Evolutionary conservation across 1,140 invertebrate genomes (phyloP), one percentile per base, ranked within the genome.

Genomic region (Drosophila ohnishii): DNA sequence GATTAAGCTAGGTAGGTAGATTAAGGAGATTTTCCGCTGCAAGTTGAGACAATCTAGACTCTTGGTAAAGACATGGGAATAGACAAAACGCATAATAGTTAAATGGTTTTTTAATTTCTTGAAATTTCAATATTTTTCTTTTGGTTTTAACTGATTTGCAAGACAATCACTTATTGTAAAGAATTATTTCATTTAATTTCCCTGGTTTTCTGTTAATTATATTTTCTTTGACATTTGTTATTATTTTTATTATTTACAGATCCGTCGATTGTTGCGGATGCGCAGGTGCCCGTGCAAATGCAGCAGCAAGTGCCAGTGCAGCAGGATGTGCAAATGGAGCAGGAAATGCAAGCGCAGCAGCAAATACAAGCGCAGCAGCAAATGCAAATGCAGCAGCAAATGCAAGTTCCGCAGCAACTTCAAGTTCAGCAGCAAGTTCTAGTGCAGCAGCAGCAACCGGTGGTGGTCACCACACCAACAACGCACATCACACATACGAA

Each of bases 201-300:
- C 44, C 35, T 25, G 6, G 0, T 16, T 67, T 32, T 37, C 5
- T 22, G 0, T 61, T 40, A 16, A 37, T 40, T 10, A 16, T 30
- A 16, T 39, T 13, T 32, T 32, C 13, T 19, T 11, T 22, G n/a
- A 67, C 42, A 39, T 13, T 25, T 40, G 19, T 30, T 69, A 16
- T 34, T 8, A 40, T 57, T 28, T 28, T 37, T 5, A 32, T 7
- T 73, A 32, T 10, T 73, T 76, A n/a, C 65, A 86, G 82, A 78
- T 78, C 71, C 80, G 13, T 13, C 58, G 3, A 9, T 30, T 25
- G 25, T 34, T 32, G 9, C 25, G 44, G 19, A 55, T 37, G n/a
- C 39, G 5, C 57, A 69, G 40, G 28, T 34, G 1, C 22, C 28
- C 22, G 39, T 55, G 45, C 59, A 72, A 44, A 45, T 40, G 7